Evolutionary conservation across 2,888 invertebrate species (phyloP), one percentile per base, ranked within the genome.

Genomic region (Gymnosoma rotundatum): DNA sequence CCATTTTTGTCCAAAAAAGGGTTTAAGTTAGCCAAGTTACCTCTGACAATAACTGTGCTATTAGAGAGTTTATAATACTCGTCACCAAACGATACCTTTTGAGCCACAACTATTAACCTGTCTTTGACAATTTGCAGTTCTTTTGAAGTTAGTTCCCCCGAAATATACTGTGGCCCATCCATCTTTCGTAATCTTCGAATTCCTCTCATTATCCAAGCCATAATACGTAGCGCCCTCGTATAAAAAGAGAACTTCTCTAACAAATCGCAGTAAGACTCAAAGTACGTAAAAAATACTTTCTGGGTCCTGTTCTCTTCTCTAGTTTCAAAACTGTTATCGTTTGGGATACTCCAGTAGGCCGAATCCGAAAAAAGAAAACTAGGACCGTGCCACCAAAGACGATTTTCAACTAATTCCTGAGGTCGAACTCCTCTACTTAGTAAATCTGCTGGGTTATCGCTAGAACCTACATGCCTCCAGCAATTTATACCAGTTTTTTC

Each of bases 391-490:
- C 73, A 73, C 61, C 73, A 73, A 1, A 61, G 16, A 16, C 16
- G 3, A 10, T 38, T 52, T 38, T 42, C n/a, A 1, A 16, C 14
- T 7, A 78, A 25, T 10, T 60, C 61, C 18, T 69, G 58, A 14
- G 78, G 78, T 2, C 50, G 16, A 45, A 73, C 60, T 20, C 73
- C 69, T 10, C 69, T 45, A 42, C 60, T 69, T 5, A 61, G 56
- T 16, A 78, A 50, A 32, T 78, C 70, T 7, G 61, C 78, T 7
- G 70, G 70, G 20, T 78, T 78, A 10, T 63, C 52, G 8, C 45
- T 42, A 4, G 70, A 70, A 18, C 14, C 18, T 16, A 58, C 78
- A 52, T 78, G 78, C n/a, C 38, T 42, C 74, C 64, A 64, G 2
- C 64, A 18, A 0, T 75, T 42, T 32, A 38, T 75, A 8, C 48